Percentiles rank a stretch among this genome's conserved stretches.
phyloP scores from a whole-genome alignment of 2,888 invertebrate species.

The Cephus rjabovi region DNA sequence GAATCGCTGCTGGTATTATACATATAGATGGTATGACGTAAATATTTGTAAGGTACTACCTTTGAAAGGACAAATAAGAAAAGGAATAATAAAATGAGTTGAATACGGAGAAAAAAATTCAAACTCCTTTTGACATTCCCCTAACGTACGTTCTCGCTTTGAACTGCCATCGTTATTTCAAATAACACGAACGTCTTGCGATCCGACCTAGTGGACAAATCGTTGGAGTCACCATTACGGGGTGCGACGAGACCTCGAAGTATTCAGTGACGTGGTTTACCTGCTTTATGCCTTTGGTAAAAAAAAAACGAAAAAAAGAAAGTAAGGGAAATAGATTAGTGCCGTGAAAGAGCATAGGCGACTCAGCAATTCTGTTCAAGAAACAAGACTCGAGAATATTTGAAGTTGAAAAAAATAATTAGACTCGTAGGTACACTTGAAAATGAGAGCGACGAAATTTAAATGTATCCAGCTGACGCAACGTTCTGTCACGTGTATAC shows the following conservation, averaged over 20 bases:
- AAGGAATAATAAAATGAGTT: not conserved
- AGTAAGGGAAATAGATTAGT: not conserved
- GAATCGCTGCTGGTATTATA: not conserved
- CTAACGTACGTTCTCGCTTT: not conserved
- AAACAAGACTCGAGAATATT: not conserved
- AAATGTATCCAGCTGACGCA: not conserved
- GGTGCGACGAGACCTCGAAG: not conserved
- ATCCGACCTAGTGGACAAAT: slow-evolving; percentile 21
- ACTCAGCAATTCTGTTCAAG: not conserved
- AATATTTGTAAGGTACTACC: not conserved
- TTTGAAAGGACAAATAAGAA: not conserved
- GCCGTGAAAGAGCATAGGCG: not conserved
- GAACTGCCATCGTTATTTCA: slow-evolving; percentile 41
- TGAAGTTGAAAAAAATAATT: not conserved
- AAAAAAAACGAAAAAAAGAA: not conserved
- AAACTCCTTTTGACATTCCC: not conserved
- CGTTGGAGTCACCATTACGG: slow-evolving; percentile 21
- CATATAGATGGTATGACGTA: not conserved
- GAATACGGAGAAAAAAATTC: not conserved
- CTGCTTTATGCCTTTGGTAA: not conserved
- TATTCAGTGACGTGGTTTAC: not conserved
- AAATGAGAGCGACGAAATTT: not conserved
- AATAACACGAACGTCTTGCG: slow-evolving; percentile 33
- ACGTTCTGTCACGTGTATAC: not conserved
- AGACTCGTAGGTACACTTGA: not conserved